Evolutionary conservation across 2,113 vertebrate species (phyloP).

Genomic region (Oreamnos americanus): DNA sequence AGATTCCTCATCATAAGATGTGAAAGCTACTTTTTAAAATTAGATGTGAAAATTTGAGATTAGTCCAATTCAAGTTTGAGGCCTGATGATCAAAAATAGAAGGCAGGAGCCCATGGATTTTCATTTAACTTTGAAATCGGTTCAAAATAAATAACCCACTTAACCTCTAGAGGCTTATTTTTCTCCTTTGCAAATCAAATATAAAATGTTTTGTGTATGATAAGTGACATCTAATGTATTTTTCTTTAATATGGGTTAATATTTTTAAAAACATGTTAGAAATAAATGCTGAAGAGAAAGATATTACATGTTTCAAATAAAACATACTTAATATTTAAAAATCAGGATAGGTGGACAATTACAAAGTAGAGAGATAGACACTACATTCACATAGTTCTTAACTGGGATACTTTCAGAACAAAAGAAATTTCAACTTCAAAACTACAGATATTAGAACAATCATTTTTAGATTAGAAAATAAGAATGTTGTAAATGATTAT

Average conservation of each 20-base stretch:
- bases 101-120: not conserved
- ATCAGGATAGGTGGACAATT: not conserved
- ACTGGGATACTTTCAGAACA: not conserved
- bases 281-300: not conserved
- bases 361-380: not conserved
- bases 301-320: not conserved
- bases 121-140: not conserved
- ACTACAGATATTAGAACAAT: not conserved
- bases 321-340: not conserved
- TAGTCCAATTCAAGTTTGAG: not conserved
- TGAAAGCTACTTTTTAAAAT: slow-evolving; percentile 12
- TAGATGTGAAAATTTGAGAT: not conserved
- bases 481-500: slow-evolving; percentile 23
- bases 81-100: not conserved
- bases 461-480: not conserved
- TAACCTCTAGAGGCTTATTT: not conserved
- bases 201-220: not conserved
- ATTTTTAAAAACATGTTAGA: slow-evolving; percentile 24
- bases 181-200: not conserved
- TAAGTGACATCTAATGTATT: not conserved
- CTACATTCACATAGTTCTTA: not conserved
- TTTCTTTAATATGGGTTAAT: not conserved
- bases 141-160: not conserved
- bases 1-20: not conserved
- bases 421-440: slow-evolving; percentile 8